Percentiles rank a stretch among this genome's conserved stretches.
phyloP scores from a whole-genome alignment of 2,113 vertebrate species.

The Vimba vimba region DNA sequence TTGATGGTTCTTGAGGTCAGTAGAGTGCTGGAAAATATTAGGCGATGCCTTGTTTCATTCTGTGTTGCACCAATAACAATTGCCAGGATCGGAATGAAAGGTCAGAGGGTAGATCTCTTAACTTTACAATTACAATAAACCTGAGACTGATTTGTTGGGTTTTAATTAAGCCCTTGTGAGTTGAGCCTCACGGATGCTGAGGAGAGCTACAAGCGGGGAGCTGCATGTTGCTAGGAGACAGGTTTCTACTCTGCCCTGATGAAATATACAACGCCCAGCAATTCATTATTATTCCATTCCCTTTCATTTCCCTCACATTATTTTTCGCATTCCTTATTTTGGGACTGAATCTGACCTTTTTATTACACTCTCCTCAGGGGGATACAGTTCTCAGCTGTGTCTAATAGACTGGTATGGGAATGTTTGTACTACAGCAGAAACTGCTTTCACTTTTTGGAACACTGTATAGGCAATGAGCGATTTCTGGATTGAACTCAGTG shows the following conservation, averaged over 20 bases:
- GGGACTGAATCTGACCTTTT: slow-evolving; percentile 38
- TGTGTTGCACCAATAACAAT: slow-evolving; percentile 34
- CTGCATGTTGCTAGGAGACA: slow-evolving; percentile 67
- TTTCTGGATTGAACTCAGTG: slow-evolving; percentile 2
- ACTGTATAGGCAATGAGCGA: background rate
- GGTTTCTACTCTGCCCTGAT: slow-evolving; percentile 15
- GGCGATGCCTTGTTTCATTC: slow-evolving; percentile 5
- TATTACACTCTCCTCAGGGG: slow-evolving; percentile 42
- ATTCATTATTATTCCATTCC: slow-evolving; percentile 53
- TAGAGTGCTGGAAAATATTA: background rate
- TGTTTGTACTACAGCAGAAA: background rate
- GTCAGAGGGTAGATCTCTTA: slow-evolving; percentile 35
- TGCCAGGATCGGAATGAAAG: background rate
- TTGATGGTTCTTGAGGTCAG: slow-evolving; percentile 5
- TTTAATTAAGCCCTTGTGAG: slow-evolving; percentile 63
- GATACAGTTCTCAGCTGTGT: slow-evolving; percentile 17
- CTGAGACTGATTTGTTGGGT: slow-evolving; percentile 55
- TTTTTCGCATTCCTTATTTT: slow-evolving; percentile 52
- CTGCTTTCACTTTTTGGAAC: slow-evolving; percentile 4
- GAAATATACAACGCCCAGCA: slow-evolving; percentile 41
- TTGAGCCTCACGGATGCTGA: slow-evolving; percentile 47
- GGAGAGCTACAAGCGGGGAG: slow-evolving; percentile 36
- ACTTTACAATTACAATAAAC: slow-evolving; percentile 60
- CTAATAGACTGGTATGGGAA: slow-evolving; percentile 46
- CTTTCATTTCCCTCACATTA: slow-evolving; percentile 57